phyloP scores from a whole-genome alignment of 1,140 invertebrate species.

The Heliconius eleuchia region DNA sequence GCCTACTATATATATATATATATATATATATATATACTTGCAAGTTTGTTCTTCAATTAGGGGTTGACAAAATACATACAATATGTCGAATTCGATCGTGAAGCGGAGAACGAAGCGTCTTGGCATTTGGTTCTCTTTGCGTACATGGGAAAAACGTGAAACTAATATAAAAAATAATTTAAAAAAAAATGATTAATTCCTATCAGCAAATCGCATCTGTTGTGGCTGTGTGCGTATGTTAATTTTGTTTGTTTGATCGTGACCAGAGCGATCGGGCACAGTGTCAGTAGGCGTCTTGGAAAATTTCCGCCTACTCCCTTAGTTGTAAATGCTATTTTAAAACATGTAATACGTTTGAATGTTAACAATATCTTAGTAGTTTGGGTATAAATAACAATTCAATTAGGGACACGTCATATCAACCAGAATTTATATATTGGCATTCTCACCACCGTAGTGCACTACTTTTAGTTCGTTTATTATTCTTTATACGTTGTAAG shows the following conservation, averaged over 20 bases:
- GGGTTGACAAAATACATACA: no score
- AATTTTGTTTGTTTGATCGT: neutral
- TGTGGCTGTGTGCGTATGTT: neutral
- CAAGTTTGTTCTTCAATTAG: no score
- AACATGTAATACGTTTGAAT: neutral
- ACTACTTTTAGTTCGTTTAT: neutral
- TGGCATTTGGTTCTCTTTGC: no score
- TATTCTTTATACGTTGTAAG: neutral
- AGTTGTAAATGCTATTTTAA: slow-evolving; percentile 1
- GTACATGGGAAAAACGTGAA: neutral
- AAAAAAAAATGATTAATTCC: neutral
- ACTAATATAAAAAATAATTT: no score
- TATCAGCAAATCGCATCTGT: neutral
- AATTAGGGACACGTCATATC: neutral
- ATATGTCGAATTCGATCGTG: no score
- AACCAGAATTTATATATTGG: neutral
- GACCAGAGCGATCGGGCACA: neutral
- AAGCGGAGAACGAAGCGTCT: no score
- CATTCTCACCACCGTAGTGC: neutral
- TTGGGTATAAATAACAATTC: neutral
- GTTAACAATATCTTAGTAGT: neutral
- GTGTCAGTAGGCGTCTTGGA: neutral
- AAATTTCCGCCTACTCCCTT: slow-evolving; percentile 9
- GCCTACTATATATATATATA: no score
- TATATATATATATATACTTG: no score